Evolutionary conservation across 2,113 vertebrate genomes (phyloP).

Genomic region (Pollimyrus isidori): DNA sequence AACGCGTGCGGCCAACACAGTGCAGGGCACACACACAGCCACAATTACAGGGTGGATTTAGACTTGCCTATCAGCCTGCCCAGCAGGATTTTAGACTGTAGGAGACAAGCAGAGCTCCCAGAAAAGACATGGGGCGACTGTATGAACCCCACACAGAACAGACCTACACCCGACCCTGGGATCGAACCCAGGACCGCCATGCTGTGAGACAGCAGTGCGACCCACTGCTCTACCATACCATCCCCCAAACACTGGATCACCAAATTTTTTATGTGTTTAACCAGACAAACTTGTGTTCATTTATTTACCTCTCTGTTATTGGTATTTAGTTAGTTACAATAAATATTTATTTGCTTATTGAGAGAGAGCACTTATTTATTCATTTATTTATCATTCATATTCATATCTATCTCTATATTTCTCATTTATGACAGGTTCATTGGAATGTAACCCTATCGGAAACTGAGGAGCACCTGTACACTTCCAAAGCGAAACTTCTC

Average conservation of each 20-base stretch:
- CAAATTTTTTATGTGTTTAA: neutral
- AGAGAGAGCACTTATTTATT: neutral
- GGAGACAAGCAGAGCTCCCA: too few relatives aligned
- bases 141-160: too few relatives aligned
- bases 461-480: neutral
- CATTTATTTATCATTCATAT: neutral
- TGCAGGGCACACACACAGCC: too few relatives aligned
- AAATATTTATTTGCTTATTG: neutral
- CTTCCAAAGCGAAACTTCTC: neutral
- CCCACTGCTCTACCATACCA: too few relatives aligned
- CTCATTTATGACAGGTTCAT: neutral
- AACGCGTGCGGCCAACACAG: too few relatives aligned
- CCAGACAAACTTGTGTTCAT: neutral
- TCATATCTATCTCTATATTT: neutral
- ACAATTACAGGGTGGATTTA: neutral
- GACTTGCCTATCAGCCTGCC: too few relatives aligned
- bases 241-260: neutral
- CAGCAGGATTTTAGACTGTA: too few relatives aligned
- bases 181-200: too few relatives aligned
- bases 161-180: too few relatives aligned
- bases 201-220: too few relatives aligned
- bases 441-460: neutral
- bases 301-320: neutral
- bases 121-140: too few relatives aligned
- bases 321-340: neutral